Evolutionary conservation across 2,888 invertebrate genomes (phyloP).

Genomic region (Perizoma flavofasciatum): DNA sequence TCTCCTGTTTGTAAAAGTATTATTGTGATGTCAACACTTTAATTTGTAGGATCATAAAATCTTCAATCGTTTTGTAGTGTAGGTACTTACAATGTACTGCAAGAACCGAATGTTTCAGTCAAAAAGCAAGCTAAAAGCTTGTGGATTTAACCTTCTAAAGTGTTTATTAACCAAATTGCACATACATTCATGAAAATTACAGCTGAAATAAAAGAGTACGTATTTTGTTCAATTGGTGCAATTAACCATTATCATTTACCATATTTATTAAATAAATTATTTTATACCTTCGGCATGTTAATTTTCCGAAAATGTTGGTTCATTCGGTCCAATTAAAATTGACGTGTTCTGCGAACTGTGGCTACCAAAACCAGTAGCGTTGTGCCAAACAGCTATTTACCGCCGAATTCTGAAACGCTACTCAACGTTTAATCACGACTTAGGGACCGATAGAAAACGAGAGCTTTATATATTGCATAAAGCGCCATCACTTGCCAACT

Average conservation of each 20-base stretch:
- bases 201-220: neutral
- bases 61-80: slow-evolving; percentile 26
- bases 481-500: too few species aligned
- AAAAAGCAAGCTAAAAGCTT: neutral
- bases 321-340: slow-evolving; percentile 1
- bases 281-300: neutral
- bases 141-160: too few species aligned
- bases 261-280: slow-evolving; percentile 13
- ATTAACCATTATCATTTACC: slow-evolving; percentile 22
- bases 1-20: slow-evolving; percentile 36
- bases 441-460: too few species aligned
- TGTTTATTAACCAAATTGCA: neutral
- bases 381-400: too few species aligned
- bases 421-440: too few species aligned
- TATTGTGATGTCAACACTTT: slow-evolving; percentile 44
- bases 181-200: slow-evolving; percentile 1
- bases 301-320: slow-evolving; percentile 7
- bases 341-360: slow-evolving; percentile 1
- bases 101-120: slow-evolving; percentile 9
- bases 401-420: too few species aligned
- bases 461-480: too few species aligned
- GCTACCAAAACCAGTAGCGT: too few species aligned
- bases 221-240: slow-evolving; percentile 19
- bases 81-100: slow-evolving; percentile 6
- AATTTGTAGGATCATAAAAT: slow-evolving; percentile 42